Conservation (phyloP, 2,113 vertebrate genomes). For the Thunnus maccoyii region DNA sequence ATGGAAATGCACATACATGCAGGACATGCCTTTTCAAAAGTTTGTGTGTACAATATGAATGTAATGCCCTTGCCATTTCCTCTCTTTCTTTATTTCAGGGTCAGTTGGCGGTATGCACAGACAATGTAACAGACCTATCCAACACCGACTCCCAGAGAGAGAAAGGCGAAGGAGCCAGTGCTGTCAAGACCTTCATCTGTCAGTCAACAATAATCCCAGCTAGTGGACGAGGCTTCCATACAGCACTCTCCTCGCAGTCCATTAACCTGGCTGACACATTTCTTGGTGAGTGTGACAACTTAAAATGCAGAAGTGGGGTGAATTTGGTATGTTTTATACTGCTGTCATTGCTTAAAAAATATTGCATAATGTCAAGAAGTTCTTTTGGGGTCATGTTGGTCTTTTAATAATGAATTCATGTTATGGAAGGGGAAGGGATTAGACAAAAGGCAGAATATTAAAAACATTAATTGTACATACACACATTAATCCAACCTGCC, state of each 20-base stretch:
- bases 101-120: slow-evolving; percentile 90
- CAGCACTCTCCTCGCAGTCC: slow-evolving; percentile 94
- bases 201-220: slow-evolving; percentile 98
- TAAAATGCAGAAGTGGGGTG: neutral
- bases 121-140: slow-evolving; percentile 95
- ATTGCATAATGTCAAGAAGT: neutral
- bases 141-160: slow-evolving; percentile 88
- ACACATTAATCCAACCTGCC: neutral
- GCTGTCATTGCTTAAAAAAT: neutral
- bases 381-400: neutral
- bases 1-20: neutral
- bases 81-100: slow-evolving; percentile 78
- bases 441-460: neutral
- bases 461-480: neutral
- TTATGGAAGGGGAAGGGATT: neutral
- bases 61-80: neutral
- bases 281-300: slow-evolving; percentile 85
- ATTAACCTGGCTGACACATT: slow-evolving; percentile 95
- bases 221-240: slow-evolving; percentile 93
- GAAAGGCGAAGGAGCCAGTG: slow-evolving; percentile 87
- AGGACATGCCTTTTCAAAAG: neutral
- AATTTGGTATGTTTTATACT: neutral
- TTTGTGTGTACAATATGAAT: neutral
- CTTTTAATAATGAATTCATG: neutral
- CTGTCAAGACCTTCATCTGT: slow-evolving; percentile 93